Evolutionary conservation across 2,888 invertebrate genomes (phyloP).

Genomic region (Hemicrepidius hirtus): DNA sequence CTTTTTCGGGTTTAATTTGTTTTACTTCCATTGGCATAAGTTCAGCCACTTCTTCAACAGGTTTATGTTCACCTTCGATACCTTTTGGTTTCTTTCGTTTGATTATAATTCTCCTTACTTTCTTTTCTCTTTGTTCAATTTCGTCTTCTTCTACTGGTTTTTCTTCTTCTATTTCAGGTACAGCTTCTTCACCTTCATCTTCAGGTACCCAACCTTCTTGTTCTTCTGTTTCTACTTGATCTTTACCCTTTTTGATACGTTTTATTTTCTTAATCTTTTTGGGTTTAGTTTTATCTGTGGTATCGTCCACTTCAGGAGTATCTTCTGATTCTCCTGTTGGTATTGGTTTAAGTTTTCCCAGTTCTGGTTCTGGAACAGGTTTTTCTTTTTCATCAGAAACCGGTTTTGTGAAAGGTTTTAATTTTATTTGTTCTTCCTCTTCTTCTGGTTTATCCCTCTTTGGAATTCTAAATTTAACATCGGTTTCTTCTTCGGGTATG

Average conservation of each 20-base stretch:
- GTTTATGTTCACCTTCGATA: conserved; percentile 65
- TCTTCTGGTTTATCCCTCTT: conserved; percentile 63
- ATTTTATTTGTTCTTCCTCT: conserved; percentile 67
- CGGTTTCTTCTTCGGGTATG: conserved; percentile 71
- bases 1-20: conserved; percentile 65
- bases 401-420: conserved; percentile 68
- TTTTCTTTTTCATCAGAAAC: conserved; percentile 68
- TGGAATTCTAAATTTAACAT: conserved; percentile 68
- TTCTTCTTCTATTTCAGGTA: conserved; percentile 63
- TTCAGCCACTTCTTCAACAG: conserved; percentile 68
- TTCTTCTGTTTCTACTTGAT: conserved; percentile 46
- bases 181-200: conserved; percentile 60
- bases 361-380: conserved; percentile 57
- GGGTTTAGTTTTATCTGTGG: conserved; percentile 49
- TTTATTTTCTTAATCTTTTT: conserved; percentile 53
- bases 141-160: conserved; percentile 57
- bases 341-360: conserved; percentile 54
- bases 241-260: conserved; percentile 40
- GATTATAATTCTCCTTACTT: conserved; percentile 59
- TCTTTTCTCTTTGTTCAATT: conserved; percentile 61
- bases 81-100: conserved; percentile 59
- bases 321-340: conserved; percentile 53
- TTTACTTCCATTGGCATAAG: conserved; percentile 72
- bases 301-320: conserved; percentile 55
- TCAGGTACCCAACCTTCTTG: conserved; percentile 35